Conservation (phyloP, 2,113 vertebrate genomes). For the Nesoenas mayeri region DNA sequence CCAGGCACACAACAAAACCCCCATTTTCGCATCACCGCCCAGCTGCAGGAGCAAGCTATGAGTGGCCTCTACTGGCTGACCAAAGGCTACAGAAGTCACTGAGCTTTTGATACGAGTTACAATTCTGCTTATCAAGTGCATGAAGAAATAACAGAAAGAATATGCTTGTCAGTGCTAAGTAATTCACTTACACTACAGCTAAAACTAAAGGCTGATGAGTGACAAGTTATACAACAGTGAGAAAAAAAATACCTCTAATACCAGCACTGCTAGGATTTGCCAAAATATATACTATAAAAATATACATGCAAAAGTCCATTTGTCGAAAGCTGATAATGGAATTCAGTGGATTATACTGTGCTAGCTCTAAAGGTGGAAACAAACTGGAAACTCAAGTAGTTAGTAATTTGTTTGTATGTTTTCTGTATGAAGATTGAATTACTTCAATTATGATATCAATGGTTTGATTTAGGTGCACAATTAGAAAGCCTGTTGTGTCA, state of each 20-base stretch:
- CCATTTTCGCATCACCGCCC: slow-evolving; percentile 51
- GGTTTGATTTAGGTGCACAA: neutral
- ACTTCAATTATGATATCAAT: neutral
- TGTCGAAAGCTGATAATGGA: neutral
- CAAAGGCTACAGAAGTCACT: slow-evolving; percentile 84
- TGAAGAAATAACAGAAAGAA: neutral
- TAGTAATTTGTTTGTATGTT: neutral
- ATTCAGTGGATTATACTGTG: neutral
- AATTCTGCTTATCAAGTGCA: neutral
- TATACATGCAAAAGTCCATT: neutral
- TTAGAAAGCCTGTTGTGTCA: neutral
- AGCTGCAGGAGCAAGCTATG: slow-evolving; percentile 84
- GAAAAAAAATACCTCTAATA: neutral
- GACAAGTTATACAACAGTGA: neutral
- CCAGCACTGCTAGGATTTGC: accelerated
- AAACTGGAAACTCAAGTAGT: neutral
- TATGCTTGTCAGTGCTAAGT: neutral
- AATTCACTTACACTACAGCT: neutral
- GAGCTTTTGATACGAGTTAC: neutral
- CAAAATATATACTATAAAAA: neutral
- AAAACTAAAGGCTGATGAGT: neutral
- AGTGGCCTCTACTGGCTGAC: slow-evolving; percentile 99
- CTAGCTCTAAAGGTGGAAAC: neutral
- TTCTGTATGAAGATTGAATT: neutral
- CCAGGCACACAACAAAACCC: neutral